Percentiles rank a stretch among this genome's conserved stretches.
These are phyloP conservation scores for Proterorhinus semilunaris DNA, from an alignment of 2,113 vertebrate genomes.

Conservation along the genomic window DNA sequence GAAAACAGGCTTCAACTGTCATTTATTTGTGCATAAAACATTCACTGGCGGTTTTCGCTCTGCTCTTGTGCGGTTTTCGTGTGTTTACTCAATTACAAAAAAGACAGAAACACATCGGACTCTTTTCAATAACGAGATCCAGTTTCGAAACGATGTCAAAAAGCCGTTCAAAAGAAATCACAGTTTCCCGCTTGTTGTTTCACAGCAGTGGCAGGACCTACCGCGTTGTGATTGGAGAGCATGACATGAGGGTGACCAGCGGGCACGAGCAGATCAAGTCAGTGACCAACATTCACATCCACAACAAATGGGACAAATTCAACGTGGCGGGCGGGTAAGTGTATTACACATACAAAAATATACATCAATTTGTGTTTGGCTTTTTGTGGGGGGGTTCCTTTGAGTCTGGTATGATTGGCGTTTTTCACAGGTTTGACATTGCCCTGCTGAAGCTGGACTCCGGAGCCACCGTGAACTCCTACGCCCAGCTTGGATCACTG, in stretches of 20 bases:
- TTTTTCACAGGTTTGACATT: slow-evolving; percentile 52
- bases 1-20: no score
- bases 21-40: no score
- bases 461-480: slow-evolving; percentile 71
- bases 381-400: background rate
- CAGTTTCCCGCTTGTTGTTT: background rate
- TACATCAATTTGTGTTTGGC: no score
- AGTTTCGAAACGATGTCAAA: no score
- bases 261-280: slow-evolving; percentile 77
- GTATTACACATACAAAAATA: background rate
- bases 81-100: no score
- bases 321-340: slow-evolving; percentile 70
- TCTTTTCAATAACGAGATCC: no score
- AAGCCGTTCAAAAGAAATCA: no score
- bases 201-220: slow-evolving; percentile 44
- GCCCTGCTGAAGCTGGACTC: slow-evolving; percentile 78
- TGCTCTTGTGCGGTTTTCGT: no score
- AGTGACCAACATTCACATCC: slow-evolving; percentile 66
- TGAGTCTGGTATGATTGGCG: slow-evolving; percentile 1
- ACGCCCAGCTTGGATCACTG: slow-evolving; percentile 79
- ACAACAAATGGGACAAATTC: slow-evolving; percentile 68
- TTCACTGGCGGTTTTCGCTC: no score
- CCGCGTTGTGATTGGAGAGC: slow-evolving; percentile 81
- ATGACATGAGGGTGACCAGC: slow-evolving; percentile 67
- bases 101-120: no score